These are phyloP conservation scores for Anaspis maculata DNA, from an alignment of 2,888 invertebrate species.

Conservation along the genomic window DNA sequence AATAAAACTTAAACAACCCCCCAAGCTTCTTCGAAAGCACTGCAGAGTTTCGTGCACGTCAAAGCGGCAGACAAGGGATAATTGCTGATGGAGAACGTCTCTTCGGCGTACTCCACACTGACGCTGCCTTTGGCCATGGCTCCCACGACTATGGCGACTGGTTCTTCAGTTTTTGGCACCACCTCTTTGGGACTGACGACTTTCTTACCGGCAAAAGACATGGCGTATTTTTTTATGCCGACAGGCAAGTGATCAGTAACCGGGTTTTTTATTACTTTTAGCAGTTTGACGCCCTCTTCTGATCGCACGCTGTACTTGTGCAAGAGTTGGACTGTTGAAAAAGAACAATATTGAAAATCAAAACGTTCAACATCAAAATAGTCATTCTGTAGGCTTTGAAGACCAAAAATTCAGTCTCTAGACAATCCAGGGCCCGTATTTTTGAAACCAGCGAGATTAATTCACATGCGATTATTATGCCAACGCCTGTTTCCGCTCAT, in stretches of 20 bases:
- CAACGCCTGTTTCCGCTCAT: too few species aligned
- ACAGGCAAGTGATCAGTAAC: conserved; percentile 89
- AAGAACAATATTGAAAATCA: conserved; percentile 36
- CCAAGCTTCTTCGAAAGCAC: conserved; percentile 94
- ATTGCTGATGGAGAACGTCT: conserved; percentile 84
- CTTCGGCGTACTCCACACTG: conserved; percentile 81
- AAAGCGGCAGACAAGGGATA: conserved; percentile 95
- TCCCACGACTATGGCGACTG: conserved; percentile 85
- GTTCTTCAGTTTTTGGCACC: conserved; percentile 69
- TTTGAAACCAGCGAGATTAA: too few species aligned
- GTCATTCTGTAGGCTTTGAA: too few species aligned
- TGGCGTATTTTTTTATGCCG: conserved; percentile 81
- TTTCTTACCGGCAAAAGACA: conserved; percentile 80
- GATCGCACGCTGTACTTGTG: conserved; percentile 92
- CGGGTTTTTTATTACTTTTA: conserved; percentile 97
- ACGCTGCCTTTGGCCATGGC: conserved; percentile 97
- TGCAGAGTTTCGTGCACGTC: conserved; percentile 90
- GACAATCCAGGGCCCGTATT: too few species aligned
- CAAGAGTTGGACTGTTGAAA: conserved; percentile 94
- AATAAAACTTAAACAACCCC: conserved; percentile 49
- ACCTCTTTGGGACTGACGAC: conserved; percentile 62
- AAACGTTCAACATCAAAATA: too few species aligned
- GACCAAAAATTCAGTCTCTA: too few species aligned
- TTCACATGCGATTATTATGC: too few species aligned
- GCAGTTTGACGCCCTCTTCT: conserved; percentile 77